Evolutionary conservation across 2,888 invertebrate genomes (phyloP).

Genomic region (Polietes domitor): DNA sequence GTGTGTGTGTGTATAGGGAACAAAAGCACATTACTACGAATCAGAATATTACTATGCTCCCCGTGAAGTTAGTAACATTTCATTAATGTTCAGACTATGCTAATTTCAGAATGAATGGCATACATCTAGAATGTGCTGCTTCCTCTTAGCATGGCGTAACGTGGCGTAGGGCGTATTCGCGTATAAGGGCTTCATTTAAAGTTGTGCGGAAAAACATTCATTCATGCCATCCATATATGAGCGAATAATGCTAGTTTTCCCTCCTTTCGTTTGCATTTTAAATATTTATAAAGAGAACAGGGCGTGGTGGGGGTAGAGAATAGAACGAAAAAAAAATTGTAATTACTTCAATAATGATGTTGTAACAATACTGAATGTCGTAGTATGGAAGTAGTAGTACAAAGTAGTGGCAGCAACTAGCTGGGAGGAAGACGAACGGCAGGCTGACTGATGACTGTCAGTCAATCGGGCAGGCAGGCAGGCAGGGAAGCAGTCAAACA

Average conservation of each 20-base stretch:
- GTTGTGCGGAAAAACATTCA: constrained; percentile 1
- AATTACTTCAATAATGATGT: constrained; percentile 72
- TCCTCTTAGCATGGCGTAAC: neutral
- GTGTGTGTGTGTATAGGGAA: neutral
- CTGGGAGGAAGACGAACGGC: constrained; percentile 41
- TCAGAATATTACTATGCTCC: constrained; percentile 12
- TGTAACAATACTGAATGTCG: constrained; percentile 56
- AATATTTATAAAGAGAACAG: constrained; percentile 73
- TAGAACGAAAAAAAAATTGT: constrained; percentile 67
- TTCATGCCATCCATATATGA: neutral
- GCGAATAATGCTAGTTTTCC: constrained; percentile 26
- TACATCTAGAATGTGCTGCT: neutral
- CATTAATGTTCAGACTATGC: constrained; percentile 40
- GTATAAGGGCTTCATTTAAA: constrained; percentile 20
- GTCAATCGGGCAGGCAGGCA: neutral
- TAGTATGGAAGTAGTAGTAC: neutral
- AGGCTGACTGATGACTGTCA: constrained; percentile 27
- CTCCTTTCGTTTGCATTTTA: constrained; percentile 61
- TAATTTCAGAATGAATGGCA: constrained; percentile 6
- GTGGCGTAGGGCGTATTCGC: neutral
- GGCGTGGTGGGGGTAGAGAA: no score
- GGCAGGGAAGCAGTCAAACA: constrained; percentile 48
- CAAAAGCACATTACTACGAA: constrained; percentile 13
- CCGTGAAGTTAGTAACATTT: constrained; percentile 28
- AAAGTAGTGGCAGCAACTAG: neutral